Base-by-base conservation (phyloP, 2,797 vertebrate species). In the Chromis chromis region DNA sequence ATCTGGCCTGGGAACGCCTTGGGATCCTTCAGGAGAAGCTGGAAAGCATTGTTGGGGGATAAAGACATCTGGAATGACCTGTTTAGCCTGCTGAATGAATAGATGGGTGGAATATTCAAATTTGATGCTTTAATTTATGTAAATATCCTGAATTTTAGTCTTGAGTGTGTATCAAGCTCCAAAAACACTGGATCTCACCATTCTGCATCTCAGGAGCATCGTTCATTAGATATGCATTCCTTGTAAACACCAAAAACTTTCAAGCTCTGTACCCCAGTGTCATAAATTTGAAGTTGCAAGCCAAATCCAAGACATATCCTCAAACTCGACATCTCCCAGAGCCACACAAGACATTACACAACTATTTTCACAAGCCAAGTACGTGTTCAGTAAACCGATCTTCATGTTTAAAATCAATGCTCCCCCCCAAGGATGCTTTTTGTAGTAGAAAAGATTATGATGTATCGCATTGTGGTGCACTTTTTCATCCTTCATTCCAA, bases 371-470 rank as follows among this genome's bases (percentile, higher is more conserved):
- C 12, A 31, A 9, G 22, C 21, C 12, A 27, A 7, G 7, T 24
- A 1, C 6, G 24, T 59, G 12, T 42, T 12, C 19, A 28, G 9
- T 5, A 2, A 44, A 17, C 28, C 24, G n/a, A 42, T 25, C 9
- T 42, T 42, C 36, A 19, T 61, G 55, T 65, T 12, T 60, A 49
- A 50, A 36, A 64, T n/a, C 10, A 14, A 13, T 36, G 19, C 2
- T 19, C 12, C 44, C 27, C 31, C 44, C 33, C 17, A 65, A 55
- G 6, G 13, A 17, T 11, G 0, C 16, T 33, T 55, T 78, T 65
- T 66, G 46, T 55, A 42, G 58, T 36, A 81, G 36, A 76, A 56
- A 74, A 61, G 2, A 70, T 78, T 12, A 31, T 16, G 16, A 21
- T 58, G 25, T 62, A 24, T 14, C 36, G 52, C 3, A 13, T 25